These are phyloP conservation scores for Panurus biarmicus DNA, from an alignment of 2,113 vertebrate genomes.

Conservation along the genomic window DNA sequence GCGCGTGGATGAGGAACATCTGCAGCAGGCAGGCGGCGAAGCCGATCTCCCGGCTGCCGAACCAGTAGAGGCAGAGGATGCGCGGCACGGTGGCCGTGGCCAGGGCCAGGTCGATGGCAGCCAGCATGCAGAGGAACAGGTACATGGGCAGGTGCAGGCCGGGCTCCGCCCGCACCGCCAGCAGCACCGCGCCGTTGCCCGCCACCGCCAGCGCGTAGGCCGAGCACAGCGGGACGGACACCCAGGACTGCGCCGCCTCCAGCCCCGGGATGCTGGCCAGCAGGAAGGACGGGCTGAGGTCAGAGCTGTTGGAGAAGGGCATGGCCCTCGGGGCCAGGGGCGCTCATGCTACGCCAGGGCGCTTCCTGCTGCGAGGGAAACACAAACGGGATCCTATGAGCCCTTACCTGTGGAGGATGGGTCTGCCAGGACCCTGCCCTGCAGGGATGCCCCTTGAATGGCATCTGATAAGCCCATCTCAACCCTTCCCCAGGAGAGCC, in stretches of 20 bases:
- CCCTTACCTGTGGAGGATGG: not conserved
- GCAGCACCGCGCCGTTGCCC: slow-evolving; percentile 43
- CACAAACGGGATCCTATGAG: not conserved
- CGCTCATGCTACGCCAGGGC: not conserved
- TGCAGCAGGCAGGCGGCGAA: slow-evolving; percentile 61
- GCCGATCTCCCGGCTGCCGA: slow-evolving; percentile 29
- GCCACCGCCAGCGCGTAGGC: not conserved
- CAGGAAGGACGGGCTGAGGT: slow-evolving; percentile 19
- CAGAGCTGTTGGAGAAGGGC: slow-evolving; percentile 38
- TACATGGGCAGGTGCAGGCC: slow-evolving; percentile 67
- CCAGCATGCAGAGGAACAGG: slow-evolving; percentile 63
- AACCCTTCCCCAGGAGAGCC: too few relatives aligned
- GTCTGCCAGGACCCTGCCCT: too few relatives aligned
- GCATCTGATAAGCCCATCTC: too few relatives aligned
- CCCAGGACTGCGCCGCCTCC: slow-evolving; percentile 37
- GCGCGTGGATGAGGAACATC: slow-evolving; percentile 66
- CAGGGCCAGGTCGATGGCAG: slow-evolving; percentile 52
- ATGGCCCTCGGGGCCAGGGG: not conserved
- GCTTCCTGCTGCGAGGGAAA: not conserved
- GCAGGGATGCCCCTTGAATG: too few relatives aligned
- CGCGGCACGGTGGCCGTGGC: slow-evolving; percentile 56
- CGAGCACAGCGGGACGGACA: slow-evolving; percentile 43
- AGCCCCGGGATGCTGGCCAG: slow-evolving; percentile 51
- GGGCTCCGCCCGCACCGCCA: slow-evolving; percentile 21
- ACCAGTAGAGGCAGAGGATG: slow-evolving; percentile 60